phyloP scores from a whole-genome alignment of 2,113 vertebrate species.

The Pica pica region DNA sequence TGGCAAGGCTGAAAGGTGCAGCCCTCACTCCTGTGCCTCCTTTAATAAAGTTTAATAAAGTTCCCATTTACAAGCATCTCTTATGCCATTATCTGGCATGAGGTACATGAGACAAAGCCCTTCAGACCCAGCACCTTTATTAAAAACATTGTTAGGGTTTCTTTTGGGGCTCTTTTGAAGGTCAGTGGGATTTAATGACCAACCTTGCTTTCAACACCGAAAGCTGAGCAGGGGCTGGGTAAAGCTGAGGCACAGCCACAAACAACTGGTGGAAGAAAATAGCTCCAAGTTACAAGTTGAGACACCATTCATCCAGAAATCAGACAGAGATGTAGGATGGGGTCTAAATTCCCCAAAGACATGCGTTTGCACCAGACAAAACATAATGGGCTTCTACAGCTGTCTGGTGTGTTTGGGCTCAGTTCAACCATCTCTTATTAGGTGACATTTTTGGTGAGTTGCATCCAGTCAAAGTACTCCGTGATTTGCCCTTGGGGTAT shows the following conservation, averaged over 20 bases:
- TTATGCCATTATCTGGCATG: neutral
- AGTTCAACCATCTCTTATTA: neutral
- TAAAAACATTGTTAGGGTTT: neutral
- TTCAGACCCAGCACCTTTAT: neutral
- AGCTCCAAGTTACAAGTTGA: neutral
- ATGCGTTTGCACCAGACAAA: neutral
- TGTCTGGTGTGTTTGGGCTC: neutral
- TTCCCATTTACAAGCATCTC: neutral
- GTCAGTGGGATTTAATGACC: neutral
- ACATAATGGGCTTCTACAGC: neutral
- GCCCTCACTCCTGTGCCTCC: rapidly evolving
- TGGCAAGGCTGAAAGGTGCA: neutral
- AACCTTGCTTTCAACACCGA: rapidly evolving
- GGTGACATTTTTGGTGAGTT: neutral
- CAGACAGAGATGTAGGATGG: neutral
- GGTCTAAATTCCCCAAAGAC: neutral
- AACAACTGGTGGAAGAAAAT: neutral
- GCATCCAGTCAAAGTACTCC: rapidly evolving
- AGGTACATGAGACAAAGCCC: neutral
- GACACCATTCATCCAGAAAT: neutral
- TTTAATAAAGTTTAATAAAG: neutral
- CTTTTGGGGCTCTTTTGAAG: neutral
- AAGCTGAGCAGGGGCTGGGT: neutral
- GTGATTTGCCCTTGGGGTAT: neutral
- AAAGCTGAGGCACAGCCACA: neutral